Percentiles rank a stretch among this genome's conserved stretches.
Evolutionary conservation across 1,140 invertebrate species (phyloP).

Genomic region (Cotesia chilonis): DNA sequence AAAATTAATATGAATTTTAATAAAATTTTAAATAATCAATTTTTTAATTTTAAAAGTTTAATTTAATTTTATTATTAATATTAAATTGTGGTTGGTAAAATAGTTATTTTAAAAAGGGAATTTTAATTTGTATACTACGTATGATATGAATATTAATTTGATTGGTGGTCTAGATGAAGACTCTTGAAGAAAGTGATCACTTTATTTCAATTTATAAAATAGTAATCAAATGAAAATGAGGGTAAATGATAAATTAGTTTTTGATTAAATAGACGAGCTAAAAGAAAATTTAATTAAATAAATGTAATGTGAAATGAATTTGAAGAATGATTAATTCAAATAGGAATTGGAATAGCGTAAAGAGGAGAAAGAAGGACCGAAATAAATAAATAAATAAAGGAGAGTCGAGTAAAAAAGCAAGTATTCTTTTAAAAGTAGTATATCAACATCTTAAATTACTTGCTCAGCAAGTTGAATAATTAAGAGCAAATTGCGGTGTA

Average conservation of each 20-base stretch:
- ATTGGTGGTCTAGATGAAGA: too few relatives aligned
- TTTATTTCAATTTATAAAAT: too few relatives aligned
- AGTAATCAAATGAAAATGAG: background rate
- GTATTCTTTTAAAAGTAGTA: slow-evolving; percentile 33
- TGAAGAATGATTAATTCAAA: slow-evolving; percentile 8
- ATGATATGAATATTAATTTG: too few relatives aligned
- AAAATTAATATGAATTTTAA: too few relatives aligned
- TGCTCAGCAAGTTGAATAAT: slow-evolving; percentile 36
- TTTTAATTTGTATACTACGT: too few relatives aligned
- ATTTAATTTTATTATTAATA: too few relatives aligned
- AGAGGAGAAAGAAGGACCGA: slow-evolving; percentile 6
- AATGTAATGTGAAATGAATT: slow-evolving; percentile 21
- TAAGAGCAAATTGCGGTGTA: slow-evolving; percentile 37
- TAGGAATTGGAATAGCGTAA: background rate
- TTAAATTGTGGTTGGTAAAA: too few relatives aligned
- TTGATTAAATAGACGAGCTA: too few relatives aligned
- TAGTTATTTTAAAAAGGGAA: too few relatives aligned
- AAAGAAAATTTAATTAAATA: slow-evolving; percentile 3
- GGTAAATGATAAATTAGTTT: background rate
- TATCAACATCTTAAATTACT: slow-evolving; percentile 30
- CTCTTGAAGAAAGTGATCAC: too few relatives aligned
- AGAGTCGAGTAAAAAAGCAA: background rate
- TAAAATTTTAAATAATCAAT: too few relatives aligned
- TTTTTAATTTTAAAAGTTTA: too few relatives aligned
- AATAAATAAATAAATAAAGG: slow-evolving; percentile 23